phyloP scores from a whole-genome alignment of 2,113 vertebrate species.

The Pseudopipra pipra region DNA sequence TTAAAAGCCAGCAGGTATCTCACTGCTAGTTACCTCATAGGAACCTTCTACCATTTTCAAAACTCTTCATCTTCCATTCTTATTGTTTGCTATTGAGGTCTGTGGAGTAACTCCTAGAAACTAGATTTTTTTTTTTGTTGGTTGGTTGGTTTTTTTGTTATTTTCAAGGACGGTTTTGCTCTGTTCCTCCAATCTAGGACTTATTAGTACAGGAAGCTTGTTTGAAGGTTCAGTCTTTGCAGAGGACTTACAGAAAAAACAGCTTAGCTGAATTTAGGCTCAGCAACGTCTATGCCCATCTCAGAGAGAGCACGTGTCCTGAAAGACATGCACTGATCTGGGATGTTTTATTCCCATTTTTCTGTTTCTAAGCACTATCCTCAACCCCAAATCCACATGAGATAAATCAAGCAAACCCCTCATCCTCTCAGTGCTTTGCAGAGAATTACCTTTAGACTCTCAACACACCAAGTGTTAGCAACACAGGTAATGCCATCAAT shows the following conservation, averaged over 20 bases:
- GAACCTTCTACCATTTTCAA: neutral
- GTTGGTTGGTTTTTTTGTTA: neutral
- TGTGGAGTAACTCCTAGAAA: neutral
- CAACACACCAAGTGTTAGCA: neutral
- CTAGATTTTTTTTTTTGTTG: neutral
- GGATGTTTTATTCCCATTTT: neutral
- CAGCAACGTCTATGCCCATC: neutral
- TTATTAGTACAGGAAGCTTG: constrained; percentile 27
- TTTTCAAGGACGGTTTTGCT: neutral
- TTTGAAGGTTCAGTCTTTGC: constrained; percentile 23
- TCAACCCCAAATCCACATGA: neutral
- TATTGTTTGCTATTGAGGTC: neutral
- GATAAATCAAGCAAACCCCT: neutral
- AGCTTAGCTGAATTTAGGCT: neutral
- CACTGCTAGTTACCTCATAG: neutral
- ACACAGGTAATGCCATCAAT: neutral
- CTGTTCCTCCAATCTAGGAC: neutral
- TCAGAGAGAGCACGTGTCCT: neutral
- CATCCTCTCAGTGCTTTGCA: neutral
- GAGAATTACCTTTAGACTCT: neutral
- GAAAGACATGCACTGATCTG: neutral
- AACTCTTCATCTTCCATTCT: neutral
- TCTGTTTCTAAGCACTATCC: neutral
- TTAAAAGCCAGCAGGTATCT: neutral
- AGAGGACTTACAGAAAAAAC: neutral